Conservation (phyloP, 1,140 invertebrate genomes). For the Bombus cullumanus region DNA sequence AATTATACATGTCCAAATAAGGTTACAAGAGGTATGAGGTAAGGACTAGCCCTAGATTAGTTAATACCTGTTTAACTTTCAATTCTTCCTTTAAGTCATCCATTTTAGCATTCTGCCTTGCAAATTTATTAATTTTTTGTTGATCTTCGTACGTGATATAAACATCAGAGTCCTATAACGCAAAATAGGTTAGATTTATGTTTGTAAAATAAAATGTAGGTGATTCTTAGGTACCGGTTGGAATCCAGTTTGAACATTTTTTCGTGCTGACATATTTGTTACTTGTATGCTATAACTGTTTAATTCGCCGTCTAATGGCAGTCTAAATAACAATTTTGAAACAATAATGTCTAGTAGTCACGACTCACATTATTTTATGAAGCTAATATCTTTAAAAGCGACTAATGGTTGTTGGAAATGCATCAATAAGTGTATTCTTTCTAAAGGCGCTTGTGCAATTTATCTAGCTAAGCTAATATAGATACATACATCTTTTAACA, state of each 20-base stretch:
- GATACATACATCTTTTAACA: not conserved
- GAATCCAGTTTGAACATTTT: conserved; percentile 74
- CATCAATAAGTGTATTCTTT: not conserved
- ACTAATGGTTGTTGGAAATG: conserved; percentile 3
- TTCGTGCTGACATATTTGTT: conserved; percentile 74
- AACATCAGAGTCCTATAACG: conserved; percentile 92
- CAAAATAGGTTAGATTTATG: conserved; percentile 36
- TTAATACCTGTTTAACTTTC: conserved; percentile 90
- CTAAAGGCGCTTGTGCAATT: not conserved
- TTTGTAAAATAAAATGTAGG: conserved; percentile 7
- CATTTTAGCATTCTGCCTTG: conserved; percentile 94
- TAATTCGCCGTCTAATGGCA: not conserved
- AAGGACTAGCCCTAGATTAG: not conserved
- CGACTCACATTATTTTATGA: not conserved
- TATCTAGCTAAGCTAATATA: not conserved
- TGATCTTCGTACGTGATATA: conserved; percentile 98
- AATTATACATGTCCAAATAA: conserved; percentile 65
- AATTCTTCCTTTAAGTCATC: conserved; percentile 96
- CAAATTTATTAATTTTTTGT: conserved; percentile 98
- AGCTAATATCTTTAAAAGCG: not conserved
- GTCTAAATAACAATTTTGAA: not conserved
- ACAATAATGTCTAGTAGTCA: not conserved
- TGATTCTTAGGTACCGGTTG: conserved; percentile 71
- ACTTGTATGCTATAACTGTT: not conserved
- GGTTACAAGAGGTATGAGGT: conserved; percentile 33